Evolutionary conservation across 1,140 invertebrate genomes (phyloP).

Genomic region (Conus betulinus): DNA sequence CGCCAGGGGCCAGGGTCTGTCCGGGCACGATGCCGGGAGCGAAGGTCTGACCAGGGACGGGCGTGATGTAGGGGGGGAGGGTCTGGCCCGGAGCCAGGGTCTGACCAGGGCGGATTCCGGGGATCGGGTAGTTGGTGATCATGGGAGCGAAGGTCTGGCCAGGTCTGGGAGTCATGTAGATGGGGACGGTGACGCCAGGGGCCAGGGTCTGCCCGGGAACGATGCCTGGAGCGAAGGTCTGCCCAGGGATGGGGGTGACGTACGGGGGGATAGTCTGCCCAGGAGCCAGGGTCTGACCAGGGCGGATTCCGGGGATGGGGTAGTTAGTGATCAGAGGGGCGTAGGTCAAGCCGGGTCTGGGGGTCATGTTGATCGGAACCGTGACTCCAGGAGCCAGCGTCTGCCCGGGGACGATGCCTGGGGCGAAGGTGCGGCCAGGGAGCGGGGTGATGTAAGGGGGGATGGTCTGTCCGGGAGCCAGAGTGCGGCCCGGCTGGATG

Average conservation of each 20-base stretch:
- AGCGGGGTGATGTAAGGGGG: constrained; percentile 55
- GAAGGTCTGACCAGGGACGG: constrained; percentile 55
- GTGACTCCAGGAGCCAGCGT: constrained; percentile 52
- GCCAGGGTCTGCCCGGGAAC: constrained; percentile 35
- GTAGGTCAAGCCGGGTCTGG: constrained; percentile 53
- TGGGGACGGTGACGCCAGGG: constrained; percentile 44
- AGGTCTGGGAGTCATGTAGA: constrained; percentile 47
- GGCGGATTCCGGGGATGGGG: constrained; percentile 12
- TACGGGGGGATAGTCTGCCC: constrained; percentile 53
- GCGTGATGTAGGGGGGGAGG: constrained; percentile 51
- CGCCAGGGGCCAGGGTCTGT: constrained; percentile 47
- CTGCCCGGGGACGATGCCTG: constrained; percentile 47
- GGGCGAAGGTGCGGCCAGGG: constrained; percentile 57
- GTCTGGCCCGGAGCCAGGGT: constrained; percentile 44
- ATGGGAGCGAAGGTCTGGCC: constrained; percentile 55
- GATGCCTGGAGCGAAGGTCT: constrained; percentile 52
- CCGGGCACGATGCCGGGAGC: constrained; percentile 51
- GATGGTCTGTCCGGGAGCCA: constrained; percentile 31
- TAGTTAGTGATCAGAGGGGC: constrained; percentile 12
- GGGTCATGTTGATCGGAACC: constrained; percentile 48
- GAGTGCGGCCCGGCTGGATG: constrained; percentile 50
- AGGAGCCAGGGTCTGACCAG: constrained; percentile 32
- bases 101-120: constrained; percentile 48
- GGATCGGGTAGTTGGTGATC: constrained; percentile 41
- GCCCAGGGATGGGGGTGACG: constrained; percentile 51